Conservation (phyloP, 2,113 vertebrate species). For the Limnothrissa miodon region DNA sequence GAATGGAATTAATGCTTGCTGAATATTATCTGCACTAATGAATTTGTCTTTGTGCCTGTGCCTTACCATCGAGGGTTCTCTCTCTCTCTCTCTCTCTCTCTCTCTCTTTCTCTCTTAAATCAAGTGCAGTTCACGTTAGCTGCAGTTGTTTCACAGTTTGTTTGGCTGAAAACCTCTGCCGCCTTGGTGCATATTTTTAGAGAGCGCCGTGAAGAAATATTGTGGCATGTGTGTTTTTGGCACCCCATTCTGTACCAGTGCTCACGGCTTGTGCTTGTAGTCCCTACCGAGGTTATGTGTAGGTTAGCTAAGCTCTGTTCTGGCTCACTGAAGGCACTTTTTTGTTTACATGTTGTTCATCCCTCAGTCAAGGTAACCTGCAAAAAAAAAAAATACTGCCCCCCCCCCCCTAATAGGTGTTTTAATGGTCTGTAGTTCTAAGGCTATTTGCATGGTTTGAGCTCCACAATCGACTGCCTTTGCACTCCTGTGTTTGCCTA, state of each 20-base stretch:
- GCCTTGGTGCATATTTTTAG: constrained; percentile 42
- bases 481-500: constrained; percentile 44
- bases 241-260: constrained; percentile 46
- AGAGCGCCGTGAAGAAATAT: constrained; percentile 41
- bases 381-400: not conserved
- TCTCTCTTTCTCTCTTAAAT: constrained; percentile 51
- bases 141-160: constrained; percentile 48
- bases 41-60: constrained; percentile 64
- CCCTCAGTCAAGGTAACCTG: constrained; percentile 24
- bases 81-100: constrained; percentile 48
- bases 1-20: constrained; percentile 67
- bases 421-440: constrained; percentile 38
- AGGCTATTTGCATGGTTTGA: constrained; percentile 38
- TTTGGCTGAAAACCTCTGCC: constrained; percentile 34
- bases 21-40: constrained; percentile 72
- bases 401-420: not conserved
- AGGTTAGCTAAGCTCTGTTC: constrained; percentile 57
- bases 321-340: constrained; percentile 43
- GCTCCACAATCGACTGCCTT: constrained; percentile 27
- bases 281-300: constrained; percentile 49
- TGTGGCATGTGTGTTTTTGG: constrained; percentile 36
- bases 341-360: constrained; percentile 57
- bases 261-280: constrained; percentile 48
- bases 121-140: constrained; percentile 51
- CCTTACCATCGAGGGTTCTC: constrained; percentile 15